Evolutionary conservation across 2,888 invertebrate genomes (phyloP), one percentile per base, ranked within the genome.

Genomic region (Callimorpha dominula): DNA sequence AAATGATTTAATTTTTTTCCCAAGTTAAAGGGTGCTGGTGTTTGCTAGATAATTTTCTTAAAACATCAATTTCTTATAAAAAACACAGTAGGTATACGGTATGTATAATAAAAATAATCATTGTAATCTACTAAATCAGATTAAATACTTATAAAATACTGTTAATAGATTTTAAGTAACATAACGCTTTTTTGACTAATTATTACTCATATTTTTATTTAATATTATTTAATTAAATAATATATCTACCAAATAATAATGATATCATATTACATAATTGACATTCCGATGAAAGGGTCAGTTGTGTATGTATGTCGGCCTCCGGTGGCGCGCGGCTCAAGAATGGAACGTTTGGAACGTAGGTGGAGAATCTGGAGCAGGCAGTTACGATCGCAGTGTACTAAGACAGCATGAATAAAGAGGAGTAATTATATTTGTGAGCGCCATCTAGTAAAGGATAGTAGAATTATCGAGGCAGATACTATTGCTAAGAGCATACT

Each of bases 361-460:
- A 86, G 84, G 90, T 93, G 94, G 95, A 95, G 95, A 95, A 95
- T 95, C 95, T 95, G 95, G 95, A 95, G 95, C 95, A 94, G 95
- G 93, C 93, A 90, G 93, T 93, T 93, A 92, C 93, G 94, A 94
- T 95, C 94, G 95, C 95, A 92, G 92, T 90, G 91, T 94, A 95
- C 93, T 88, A 94, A 93, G 95, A 85, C 69, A 81, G 75, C 91
- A 95, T 89, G 82, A 84, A 31, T 3, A 0, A 4, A 4, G 9
- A 82, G 73, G 66, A 77, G 78, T 49, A 50, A n/a, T 64, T 14
- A 11, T 11, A 6, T 42, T 46, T 64, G 54, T 31, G 69, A 75
- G 57, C 72, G 86, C 78, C 71, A 68, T 75, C 86, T 86, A 54
- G 63, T 43, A 68, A 17, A 6, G 12, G 76, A 70, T 79, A 77